Conservation (phyloP, 2,113 vertebrate species). For the Larimichthys polyactis region DNA sequence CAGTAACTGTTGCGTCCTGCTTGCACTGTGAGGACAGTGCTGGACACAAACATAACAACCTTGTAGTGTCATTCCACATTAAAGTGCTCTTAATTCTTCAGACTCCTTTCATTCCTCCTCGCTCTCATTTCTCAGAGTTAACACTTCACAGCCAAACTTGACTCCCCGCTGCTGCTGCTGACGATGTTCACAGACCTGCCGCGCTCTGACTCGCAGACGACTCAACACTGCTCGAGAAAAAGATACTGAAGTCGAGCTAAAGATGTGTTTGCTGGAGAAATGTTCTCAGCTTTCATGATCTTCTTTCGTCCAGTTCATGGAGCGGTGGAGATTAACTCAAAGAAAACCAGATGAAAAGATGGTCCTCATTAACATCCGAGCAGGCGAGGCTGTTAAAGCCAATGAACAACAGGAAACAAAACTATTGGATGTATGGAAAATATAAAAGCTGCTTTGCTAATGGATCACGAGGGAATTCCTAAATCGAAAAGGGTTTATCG, state of each 20-base stretch:
- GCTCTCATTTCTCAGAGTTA: conserved; percentile 9
- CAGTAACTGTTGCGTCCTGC: not conserved
- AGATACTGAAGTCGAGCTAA: not conserved
- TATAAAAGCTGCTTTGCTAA: not conserved
- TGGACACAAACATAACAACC: conserved; percentile 6
- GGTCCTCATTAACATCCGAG: not conserved
- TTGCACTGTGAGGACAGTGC: not conserved
- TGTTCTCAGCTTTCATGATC: no score
- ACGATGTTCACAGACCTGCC: not conserved
- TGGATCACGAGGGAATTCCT: not conserved
- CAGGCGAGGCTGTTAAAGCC: not conserved
- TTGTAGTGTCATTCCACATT: not conserved
- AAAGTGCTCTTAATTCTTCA: not conserved
- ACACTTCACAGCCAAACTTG: not conserved
- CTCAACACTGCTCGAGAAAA: no score
- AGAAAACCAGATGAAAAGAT: not conserved
- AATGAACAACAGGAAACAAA: no score
- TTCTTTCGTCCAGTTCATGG: no score
- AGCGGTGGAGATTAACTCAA: not conserved
- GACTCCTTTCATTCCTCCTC: not conserved
- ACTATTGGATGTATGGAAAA: no score
- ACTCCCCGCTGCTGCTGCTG: conserved; percentile 14
- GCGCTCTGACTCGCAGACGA: not conserved
- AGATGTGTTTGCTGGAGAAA: not conserved
- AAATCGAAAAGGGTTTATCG: not conserved